A percentile compares a stretch with the other conserved stretches of the same genome.
These are phyloP conservation scores for Scomber scombrus DNA, from an alignment of 2,113 vertebrate species.

Conservation along the genomic window DNA sequence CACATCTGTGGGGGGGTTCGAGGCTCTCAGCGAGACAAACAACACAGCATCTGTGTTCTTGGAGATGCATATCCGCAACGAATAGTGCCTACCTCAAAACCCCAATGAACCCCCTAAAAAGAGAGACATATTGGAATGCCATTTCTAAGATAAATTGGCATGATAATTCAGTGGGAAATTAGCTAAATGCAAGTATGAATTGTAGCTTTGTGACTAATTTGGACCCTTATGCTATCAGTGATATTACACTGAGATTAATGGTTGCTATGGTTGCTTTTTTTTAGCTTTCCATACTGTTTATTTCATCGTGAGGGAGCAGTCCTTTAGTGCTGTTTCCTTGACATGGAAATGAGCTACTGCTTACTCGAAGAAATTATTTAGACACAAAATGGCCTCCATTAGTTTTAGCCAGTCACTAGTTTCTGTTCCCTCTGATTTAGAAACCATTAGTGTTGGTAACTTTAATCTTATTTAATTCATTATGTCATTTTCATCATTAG, in stretches of 20 bases:
- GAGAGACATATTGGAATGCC: conserved; percentile 56
- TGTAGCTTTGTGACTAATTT: conserved; percentile 61
- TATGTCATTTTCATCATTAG: conserved; percentile 40
- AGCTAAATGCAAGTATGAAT: conserved; percentile 64
- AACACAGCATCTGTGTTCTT: conserved; percentile 70
- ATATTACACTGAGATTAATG: conserved; percentile 59
- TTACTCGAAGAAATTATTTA: conserved; percentile 31
- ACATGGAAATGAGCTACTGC: conserved; percentile 42
- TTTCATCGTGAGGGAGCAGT: conserved; percentile 26
- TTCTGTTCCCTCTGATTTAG: conserved; percentile 26
- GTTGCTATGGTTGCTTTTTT: conserved; percentile 58
- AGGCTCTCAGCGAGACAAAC: conserved; percentile 48
- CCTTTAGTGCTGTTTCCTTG: conserved; percentile 33
- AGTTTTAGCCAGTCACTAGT: conserved; percentile 16
- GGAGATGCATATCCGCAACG: conserved; percentile 55
- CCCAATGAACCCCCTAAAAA: conserved; percentile 52
- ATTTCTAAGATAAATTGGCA: conserved; percentile 61
- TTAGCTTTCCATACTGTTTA: conserved; percentile 35
- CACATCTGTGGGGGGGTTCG: conserved; percentile 58
- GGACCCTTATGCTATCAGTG: conserved; percentile 43
- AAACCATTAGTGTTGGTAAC: conserved; percentile 10
- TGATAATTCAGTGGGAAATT: conserved; percentile 66
- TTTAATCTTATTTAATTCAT: conserved; percentile 27
- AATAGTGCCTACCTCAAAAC: conserved; percentile 47
- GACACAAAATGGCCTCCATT: conserved; percentile 47